phyloP scores from a whole-genome alignment of 2,113 vertebrate genomes.

The Hypanus sabinus region DNA sequence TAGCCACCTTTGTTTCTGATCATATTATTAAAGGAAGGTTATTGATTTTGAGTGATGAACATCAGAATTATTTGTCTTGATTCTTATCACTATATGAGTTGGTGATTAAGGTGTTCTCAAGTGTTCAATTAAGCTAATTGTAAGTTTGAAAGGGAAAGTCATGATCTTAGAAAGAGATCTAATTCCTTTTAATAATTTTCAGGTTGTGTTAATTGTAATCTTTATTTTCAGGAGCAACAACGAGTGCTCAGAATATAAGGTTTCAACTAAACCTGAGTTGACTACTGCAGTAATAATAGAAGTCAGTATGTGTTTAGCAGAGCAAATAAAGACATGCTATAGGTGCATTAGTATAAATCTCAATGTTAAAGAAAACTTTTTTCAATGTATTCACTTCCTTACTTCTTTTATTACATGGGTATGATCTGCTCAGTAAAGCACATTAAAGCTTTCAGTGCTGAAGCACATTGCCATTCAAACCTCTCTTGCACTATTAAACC shows the following conservation, averaged over 20 bases:
- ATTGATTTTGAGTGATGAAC: no score
- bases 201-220: neutral
- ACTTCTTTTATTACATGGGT: neutral
- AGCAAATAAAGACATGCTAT: neutral
- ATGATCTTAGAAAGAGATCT: neutral
- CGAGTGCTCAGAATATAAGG: neutral
- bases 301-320: neutral
- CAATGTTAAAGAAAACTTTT: constrained; percentile 11
- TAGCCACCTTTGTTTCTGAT: no score
- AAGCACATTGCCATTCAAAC: neutral
- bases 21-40: no score
- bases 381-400: neutral
- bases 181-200: neutral
- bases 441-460: neutral
- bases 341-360: neutral
- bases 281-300: constrained; percentile 1
- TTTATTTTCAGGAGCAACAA: neutral
- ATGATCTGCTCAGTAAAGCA: neutral
- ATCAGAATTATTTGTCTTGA: no score
- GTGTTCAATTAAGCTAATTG: neutral
- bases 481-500: neutral
- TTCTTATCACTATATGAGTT: no score
- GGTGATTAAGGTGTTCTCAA: no score
- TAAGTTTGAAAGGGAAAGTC: neutral
- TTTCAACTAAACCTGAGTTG: neutral